phyloP scores from a whole-genome alignment of 1,140 invertebrate genomes.

The Diploscapter pachys region DNA sequence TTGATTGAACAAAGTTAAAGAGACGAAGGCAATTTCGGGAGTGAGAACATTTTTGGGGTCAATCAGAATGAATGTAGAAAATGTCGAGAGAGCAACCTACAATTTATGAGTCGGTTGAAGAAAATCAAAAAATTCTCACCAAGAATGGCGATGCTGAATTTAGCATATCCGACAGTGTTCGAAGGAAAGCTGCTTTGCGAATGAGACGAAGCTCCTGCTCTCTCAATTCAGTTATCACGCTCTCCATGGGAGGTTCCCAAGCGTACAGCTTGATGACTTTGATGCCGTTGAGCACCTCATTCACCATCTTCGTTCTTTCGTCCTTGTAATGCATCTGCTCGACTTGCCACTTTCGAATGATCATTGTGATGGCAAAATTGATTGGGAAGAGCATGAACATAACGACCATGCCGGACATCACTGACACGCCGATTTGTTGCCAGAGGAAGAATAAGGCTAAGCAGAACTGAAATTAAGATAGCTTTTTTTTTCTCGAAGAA shows the following conservation, averaged over 20 bases:
- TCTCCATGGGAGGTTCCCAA: slow-evolving; percentile 81
- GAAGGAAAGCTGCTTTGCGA: slow-evolving; percentile 49
- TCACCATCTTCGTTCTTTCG: slow-evolving; percentile 64
- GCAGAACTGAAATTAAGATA: slow-evolving; percentile 51
- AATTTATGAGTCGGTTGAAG: background rate
- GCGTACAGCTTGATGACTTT: slow-evolving; percentile 84
- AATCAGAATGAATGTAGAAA: slow-evolving; percentile 78
- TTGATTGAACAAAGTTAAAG: slow-evolving; percentile 56
- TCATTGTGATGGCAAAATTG: slow-evolving; percentile 60
- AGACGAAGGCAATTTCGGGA: slow-evolving; percentile 72
- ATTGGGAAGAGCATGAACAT: slow-evolving; percentile 60
- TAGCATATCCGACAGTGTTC: slow-evolving; percentile 69
- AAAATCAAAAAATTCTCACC: background rate
- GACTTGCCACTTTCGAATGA: slow-evolving; percentile 40
- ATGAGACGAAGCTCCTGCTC: slow-evolving; percentile 46
- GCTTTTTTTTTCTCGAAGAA: too few relatives aligned
- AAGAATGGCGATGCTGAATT: slow-evolving; percentile 51
- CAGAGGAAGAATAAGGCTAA: slow-evolving; percentile 58
- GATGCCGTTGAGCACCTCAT: slow-evolving; percentile 66
- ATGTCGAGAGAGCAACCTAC: slow-evolving; percentile 79
- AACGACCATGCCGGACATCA: slow-evolving; percentile 56
- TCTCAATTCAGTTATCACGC: slow-evolving; percentile 60
- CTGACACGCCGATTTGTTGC: slow-evolving; percentile 55
- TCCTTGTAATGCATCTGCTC: slow-evolving; percentile 65
- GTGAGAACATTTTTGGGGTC: slow-evolving; percentile 72